Percentiles rank a stretch among this genome's conserved stretches.
Evolutionary conservation across 2,113 vertebrate genomes (phyloP).

Genomic region (Etia nguti): DNA sequence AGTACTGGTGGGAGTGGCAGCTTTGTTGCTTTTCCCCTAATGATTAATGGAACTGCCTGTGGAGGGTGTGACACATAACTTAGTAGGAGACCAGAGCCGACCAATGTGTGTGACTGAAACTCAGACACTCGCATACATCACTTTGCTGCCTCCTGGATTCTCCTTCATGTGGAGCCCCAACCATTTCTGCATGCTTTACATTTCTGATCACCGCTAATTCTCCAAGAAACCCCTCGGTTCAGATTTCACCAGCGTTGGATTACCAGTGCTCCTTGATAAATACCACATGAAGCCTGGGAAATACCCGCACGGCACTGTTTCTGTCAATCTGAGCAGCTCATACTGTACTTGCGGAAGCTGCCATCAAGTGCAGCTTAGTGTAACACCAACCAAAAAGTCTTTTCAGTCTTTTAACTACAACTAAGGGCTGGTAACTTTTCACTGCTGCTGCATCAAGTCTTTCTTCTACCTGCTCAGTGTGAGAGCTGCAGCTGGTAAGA

Average conservation of each 20-base stretch:
- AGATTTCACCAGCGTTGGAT: conserved; percentile 41
- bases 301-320: conserved; percentile 12
- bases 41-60: conserved; percentile 38
- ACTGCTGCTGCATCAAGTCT: not conserved
- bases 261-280: conserved; percentile 46
- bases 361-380: not conserved
- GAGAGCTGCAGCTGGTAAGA: conserved; percentile 45
- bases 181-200: conserved; percentile 59
- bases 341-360: conserved; percentile 5
- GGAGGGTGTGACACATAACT: conserved; percentile 49
- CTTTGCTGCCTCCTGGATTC: conserved; percentile 4
- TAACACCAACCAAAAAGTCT: conserved; percentile 2
- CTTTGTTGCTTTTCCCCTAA: conserved; percentile 1
- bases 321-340: conserved; percentile 29
- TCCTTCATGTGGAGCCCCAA: conserved; percentile 3
- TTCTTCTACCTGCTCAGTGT: conserved; percentile 24
- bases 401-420: not conserved
- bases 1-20: not conserved
- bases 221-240: conserved; percentile 11
- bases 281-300: conserved; percentile 44
- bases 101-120: not conserved
- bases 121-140: conserved; percentile 9
- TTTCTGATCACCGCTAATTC: conserved; percentile 52
- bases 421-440: not conserved
- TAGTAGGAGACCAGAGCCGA: conserved; percentile 19